Conservation (phyloP, 2,888 invertebrate species). For the Eristalis pertinax region DNA sequence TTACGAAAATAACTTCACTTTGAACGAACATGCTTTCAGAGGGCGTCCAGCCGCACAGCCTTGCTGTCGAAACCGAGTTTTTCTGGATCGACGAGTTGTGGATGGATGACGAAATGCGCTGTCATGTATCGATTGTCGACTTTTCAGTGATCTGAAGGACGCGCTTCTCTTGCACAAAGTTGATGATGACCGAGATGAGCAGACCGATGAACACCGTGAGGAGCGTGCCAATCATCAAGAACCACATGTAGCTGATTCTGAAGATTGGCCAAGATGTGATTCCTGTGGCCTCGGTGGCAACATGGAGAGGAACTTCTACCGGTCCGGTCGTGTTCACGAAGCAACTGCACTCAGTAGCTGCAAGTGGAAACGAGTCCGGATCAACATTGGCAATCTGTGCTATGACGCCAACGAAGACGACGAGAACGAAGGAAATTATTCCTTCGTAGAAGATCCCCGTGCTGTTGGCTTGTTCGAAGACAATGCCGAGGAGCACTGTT, state of each 20-base stretch:
- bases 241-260: constrained; percentile 94
- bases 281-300: constrained; percentile 13
- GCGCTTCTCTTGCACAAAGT: constrained; percentile 79
- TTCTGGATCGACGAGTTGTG: constrained; percentile 59
- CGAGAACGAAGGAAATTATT: constrained; percentile 77
- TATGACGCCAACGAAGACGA: constrained; percentile 80
- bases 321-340: constrained; percentile 75
- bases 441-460: constrained; percentile 83
- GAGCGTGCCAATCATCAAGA: constrained; percentile 90
- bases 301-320: neutral
- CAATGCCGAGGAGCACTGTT: constrained; percentile 89
- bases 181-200: constrained; percentile 85
- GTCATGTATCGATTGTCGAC: constrained; percentile 70
- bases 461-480: constrained; percentile 92
- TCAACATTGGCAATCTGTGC: constrained; percentile 78
- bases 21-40: constrained; percentile 21
- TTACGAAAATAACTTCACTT: constrained; percentile 2
- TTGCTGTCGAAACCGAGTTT: constrained; percentile 78
- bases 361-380: constrained; percentile 75
- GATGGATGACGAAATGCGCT: constrained; percentile 59
- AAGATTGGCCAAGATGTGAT: constrained; percentile 83
- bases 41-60: constrained; percentile 78
- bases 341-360: constrained; percentile 78
- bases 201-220: constrained; percentile 89
- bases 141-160: constrained; percentile 77